A percentile compares a stretch with the other conserved stretches of the same genome.
These are phyloP conservation scores for Podarcis raffonei DNA, from an alignment of 2,113 vertebrate species.

Conservation along the genomic window DNA sequence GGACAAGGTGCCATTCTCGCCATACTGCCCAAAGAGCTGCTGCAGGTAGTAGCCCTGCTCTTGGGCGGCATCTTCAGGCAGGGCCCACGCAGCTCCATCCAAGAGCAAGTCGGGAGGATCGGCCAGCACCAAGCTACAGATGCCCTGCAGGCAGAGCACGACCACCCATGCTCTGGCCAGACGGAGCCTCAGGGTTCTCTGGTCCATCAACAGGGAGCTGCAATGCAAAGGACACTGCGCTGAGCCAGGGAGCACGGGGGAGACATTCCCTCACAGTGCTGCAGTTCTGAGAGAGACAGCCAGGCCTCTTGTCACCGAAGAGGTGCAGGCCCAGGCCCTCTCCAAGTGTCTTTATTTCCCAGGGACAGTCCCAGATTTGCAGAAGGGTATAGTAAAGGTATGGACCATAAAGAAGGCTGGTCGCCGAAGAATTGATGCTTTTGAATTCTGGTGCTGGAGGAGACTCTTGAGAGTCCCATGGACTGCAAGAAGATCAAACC, in stretches of 20 bases:
- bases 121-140: background rate
- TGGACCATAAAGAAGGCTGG: no score
- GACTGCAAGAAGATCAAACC: no score
- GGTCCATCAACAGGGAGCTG: constrained; percentile 15
- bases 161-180: background rate
- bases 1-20: constrained; percentile 79
- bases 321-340: no score
- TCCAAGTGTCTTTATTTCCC: no score
- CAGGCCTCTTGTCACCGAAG: background rate
- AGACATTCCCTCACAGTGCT: background rate
- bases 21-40: constrained; percentile 82
- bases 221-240: background rate
- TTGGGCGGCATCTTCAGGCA: constrained; percentile 68
- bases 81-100: background rate
- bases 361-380: no score
- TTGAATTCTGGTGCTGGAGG: no score
- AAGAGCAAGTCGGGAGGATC: background rate
- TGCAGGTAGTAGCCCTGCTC: constrained; percentile 82
- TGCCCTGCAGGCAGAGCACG: background rate
- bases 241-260: background rate
- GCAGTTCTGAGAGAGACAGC: background rate
- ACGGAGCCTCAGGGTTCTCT: background rate
- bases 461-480: no score
- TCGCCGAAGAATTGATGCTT: no score
- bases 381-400: no score